Evolutionary conservation across 1,140 invertebrate species (phyloP).

Genomic region (Phymorhynchus buccinoides): DNA sequence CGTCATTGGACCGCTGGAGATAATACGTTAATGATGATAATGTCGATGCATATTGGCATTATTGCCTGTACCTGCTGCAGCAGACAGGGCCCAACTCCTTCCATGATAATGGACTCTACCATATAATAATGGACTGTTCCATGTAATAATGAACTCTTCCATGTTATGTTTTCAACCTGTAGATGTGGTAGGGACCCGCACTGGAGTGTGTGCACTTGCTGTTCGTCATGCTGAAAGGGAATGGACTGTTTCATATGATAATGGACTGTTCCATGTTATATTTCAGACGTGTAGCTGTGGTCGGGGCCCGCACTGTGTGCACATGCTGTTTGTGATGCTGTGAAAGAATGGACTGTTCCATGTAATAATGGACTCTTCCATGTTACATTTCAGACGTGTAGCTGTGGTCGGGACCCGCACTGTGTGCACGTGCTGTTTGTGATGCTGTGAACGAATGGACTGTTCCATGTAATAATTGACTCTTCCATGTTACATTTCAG

Average conservation of each 20-base stretch:
- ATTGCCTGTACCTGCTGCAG: constrained; percentile 70
- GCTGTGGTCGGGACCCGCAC: constrained; percentile 65
- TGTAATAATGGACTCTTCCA: too few species aligned
- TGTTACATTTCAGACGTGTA: neutral
- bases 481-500: neutral
- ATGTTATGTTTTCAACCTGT: too few species aligned
- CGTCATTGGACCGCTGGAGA: constrained; percentile 75
- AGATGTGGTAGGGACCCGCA: too few species aligned
- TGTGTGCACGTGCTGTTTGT: constrained; percentile 70
- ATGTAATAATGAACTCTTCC: too few species aligned
- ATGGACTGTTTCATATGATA: too few species aligned
- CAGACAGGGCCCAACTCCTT: constrained; percentile 75
- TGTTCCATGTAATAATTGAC: too few species aligned
- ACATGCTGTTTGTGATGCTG: constrained; percentile 76
- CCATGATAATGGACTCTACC: constrained; percentile 74
- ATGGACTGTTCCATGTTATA: too few species aligned
- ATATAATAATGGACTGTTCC: too few species aligned
- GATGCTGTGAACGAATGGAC: constrained; percentile 70
- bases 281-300: constrained; percentile 74
- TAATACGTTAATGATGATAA: neutral
- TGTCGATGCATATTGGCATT: neutral
- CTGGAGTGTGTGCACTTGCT: too few species aligned
- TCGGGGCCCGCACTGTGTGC: constrained; percentile 73
- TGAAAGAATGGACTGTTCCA: constrained; percentile 41
- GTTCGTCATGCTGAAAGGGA: too few species aligned